Conservation (phyloP, 2,888 invertebrate genomes). For the Netelia fuscicornis region DNA sequence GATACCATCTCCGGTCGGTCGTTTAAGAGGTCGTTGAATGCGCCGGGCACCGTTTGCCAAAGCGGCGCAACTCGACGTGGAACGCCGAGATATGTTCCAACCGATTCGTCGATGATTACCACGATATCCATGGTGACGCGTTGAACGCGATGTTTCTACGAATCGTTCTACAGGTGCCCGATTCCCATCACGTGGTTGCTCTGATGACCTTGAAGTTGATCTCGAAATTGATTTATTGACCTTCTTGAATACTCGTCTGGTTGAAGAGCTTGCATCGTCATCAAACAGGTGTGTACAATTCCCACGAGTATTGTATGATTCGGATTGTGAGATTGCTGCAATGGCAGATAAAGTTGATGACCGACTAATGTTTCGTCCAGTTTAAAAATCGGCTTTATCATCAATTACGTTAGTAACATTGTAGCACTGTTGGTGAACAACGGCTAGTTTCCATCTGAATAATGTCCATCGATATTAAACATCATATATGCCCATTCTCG, state of each 20-base stretch:
- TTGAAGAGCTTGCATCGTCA: not conserved
- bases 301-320: slow-evolving; percentile 8
- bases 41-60: slow-evolving; percentile 45
- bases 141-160: slow-evolving; percentile 43
- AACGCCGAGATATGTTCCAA: slow-evolving; percentile 28
- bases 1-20: slow-evolving; percentile 64
- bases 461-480: slow-evolving; percentile 13
- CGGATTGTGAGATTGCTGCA: slow-evolving; percentile 3
- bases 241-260: not conserved
- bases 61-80: slow-evolving; percentile 23
- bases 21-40: slow-evolving; percentile 55
- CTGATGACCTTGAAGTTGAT: not conserved
- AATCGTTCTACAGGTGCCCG: slow-evolving; percentile 28
- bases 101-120: slow-evolving; percentile 34
- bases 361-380: not conserved
- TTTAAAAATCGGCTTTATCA: not conserved
- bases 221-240: not conserved
- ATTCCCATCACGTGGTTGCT: slow-evolving; percentile 16
- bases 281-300: not conserved
- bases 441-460: not conserved
- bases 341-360: not conserved
- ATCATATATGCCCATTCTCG: not conserved
- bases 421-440: not conserved
- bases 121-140: slow-evolving; percentile 38
- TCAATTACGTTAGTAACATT: slow-evolving; percentile 1